phyloP scores from a whole-genome alignment of 2,888 invertebrate genomes.

The Stenodema calcarata region DNA sequence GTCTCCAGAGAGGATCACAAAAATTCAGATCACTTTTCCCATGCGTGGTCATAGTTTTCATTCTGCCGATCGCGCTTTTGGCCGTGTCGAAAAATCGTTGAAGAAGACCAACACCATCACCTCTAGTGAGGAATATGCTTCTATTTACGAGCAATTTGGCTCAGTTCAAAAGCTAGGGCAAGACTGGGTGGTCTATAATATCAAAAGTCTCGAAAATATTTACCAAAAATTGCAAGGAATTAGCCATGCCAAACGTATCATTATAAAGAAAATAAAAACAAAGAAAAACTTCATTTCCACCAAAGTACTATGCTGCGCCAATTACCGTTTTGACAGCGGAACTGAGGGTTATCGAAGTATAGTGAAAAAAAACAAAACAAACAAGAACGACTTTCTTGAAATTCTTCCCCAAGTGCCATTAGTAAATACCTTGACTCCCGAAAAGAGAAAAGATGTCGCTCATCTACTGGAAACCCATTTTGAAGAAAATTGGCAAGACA shows the following conservation, averaged over 20 bases:
- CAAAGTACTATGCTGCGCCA: background rate
- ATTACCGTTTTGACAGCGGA: background rate
- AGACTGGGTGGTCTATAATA: no score
- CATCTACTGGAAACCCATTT: background rate
- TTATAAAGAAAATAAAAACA: background rate
- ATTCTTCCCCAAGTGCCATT: no score
- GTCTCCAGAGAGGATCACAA: constrained; percentile 1
- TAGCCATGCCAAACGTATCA: no score
- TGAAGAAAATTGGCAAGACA: no score
- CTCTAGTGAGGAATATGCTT: background rate
- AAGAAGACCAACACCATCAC: constrained; percentile 16
- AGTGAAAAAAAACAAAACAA: background rate
- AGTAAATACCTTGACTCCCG: no score
- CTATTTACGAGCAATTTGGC: constrained; percentile 14
- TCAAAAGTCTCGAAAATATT: no score
- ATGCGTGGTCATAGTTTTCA: constrained; percentile 25
- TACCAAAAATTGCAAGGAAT: no score
- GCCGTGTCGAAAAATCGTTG: constrained; percentile 8
- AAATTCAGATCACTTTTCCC: constrained; percentile 36
- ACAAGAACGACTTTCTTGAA: background rate
- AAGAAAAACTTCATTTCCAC: background rate
- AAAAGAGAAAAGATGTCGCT: background rate
- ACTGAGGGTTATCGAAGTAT: background rate
- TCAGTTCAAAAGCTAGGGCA: constrained; percentile 1
- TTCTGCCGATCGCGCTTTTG: constrained; percentile 35